Evolutionary conservation across 2,797 vertebrate genomes (phyloP), one percentile per base, ranked within the genome.

Genomic region (Semotilus atromaculatus): DNA sequence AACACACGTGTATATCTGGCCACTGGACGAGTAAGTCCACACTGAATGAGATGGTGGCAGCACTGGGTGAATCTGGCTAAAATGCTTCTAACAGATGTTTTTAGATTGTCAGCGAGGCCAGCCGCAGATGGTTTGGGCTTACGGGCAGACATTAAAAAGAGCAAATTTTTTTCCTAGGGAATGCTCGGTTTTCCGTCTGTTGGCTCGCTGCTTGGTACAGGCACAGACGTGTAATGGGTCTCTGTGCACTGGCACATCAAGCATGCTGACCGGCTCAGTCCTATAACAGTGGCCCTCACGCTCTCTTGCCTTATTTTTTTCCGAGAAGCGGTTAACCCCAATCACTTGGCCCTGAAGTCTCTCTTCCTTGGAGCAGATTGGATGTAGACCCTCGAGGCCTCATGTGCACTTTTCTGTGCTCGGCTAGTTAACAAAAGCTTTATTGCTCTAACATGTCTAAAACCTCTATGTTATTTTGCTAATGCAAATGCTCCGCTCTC

Each of bases 141-240:
- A 82, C n/a, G n/a, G 81, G 85, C 74, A 87, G 89, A 86, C 87
- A 88, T 86, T 80, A 86, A 89, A 48, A 84, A 85, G 72, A 58
- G 31, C 4, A 0, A 2, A 53, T 74, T 81, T 68, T 88, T 70
- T 82, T 80, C 67, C 77, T 77, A 34, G 76, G 51, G 62, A 81
- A 82, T 29, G 67, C 66, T 89, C 45, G 31, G 78, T 86, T 89
- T 89, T 87, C 85, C 85, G 40, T 87, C 85, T 88, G 74, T 72
- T 84, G 77, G 80, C 84, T 48, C 31, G 3, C 31, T 67, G 29
- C 36, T 48, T 77, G 60, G 73, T 51, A 75, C 78, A 83, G 36
- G 58, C 74, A 77, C 74, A 88, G 83, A 87, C 83, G 80, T 84
- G 73, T 80, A 75, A 82, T 78, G 75, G 58, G 53, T 53, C 85